Conservation (phyloP, 2,113 vertebrate genomes). For the Saguinus midas region DNA sequence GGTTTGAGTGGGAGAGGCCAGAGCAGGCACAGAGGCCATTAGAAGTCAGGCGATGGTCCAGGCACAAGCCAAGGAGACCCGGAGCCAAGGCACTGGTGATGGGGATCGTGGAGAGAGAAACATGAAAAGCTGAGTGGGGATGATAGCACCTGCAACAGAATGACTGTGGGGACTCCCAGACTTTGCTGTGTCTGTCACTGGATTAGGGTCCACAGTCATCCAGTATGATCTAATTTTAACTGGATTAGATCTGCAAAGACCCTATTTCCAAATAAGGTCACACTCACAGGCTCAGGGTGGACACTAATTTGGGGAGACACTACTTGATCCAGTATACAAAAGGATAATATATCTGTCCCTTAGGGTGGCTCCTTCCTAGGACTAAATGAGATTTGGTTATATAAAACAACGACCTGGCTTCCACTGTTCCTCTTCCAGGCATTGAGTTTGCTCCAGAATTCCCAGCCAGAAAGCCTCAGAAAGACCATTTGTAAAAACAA, state of each 20-base stretch:
- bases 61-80: not conserved
- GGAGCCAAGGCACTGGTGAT: no score
- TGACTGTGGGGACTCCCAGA: not conserved
- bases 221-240: not conserved
- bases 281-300: not conserved
- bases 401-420: not conserved
- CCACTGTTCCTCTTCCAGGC: not conserved
- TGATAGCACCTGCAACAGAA: not conserved
- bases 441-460: not conserved
- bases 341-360: not conserved
- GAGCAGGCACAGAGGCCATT: not conserved
- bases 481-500: not conserved
- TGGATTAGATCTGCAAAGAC: not conserved
- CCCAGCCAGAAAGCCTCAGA: not conserved
- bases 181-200: not conserved
- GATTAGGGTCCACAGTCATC: not conserved
- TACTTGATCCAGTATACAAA: not conserved
- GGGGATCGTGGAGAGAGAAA: not conserved
- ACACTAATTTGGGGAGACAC: not conserved
- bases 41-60: not conserved
- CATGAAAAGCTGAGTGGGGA: not conserved
- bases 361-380: not conserved
- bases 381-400: not conserved
- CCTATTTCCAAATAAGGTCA: not conserved
- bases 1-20: not conserved